Conservation (phyloP, 1,140 invertebrate species). For the Pentalonia nigronervosa region DNA sequence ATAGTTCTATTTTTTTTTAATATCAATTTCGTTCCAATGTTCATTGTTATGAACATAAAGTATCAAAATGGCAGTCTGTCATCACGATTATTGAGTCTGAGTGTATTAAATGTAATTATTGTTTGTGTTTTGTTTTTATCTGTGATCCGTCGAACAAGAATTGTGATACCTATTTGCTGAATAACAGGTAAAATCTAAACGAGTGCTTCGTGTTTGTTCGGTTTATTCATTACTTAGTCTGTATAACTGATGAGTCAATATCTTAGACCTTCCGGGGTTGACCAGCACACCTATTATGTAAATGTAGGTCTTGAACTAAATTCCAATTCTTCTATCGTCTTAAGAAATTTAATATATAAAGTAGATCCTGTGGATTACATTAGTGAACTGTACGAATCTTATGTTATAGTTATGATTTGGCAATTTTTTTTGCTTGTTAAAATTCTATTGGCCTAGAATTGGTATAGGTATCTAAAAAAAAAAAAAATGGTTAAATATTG, state of each 20-base stretch:
- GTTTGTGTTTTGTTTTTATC: conserved; percentile 21
- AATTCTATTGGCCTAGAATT: neutral
- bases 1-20: neutral
- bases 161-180: neutral
- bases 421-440: neutral
- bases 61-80: conserved; percentile 58
- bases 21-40: conserved; percentile 25
- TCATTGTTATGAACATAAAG: conserved; percentile 53
- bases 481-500: neutral
- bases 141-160: neutral
- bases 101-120: neutral
- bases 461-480: neutral
- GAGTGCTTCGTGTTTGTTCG: neutral
- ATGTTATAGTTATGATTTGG: neutral
- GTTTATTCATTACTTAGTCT: neutral
- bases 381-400: neutral
- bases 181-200: neutral
- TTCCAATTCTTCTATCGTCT: neutral
- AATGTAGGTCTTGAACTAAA: conserved; percentile 55
- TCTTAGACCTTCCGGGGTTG: neutral
- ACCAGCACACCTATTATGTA: conserved; percentile 42
- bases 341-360: neutral
- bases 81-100: conserved; percentile 24
- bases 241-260: neutral
- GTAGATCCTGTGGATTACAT: neutral